phyloP scores from a whole-genome alignment of 2,888 invertebrate species.

The Thereva unica region DNA sequence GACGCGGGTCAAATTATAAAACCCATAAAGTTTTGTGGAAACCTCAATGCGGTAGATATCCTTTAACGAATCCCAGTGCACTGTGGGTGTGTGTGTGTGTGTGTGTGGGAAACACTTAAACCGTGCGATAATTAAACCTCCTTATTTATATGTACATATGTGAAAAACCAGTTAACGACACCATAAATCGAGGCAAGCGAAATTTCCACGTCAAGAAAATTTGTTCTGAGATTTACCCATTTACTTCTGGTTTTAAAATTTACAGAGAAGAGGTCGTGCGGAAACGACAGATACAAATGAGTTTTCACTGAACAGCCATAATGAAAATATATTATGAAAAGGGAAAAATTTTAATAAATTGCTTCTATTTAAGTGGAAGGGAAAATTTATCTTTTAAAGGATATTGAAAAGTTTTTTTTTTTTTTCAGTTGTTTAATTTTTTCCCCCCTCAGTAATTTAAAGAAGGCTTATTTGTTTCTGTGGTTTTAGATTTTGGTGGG shows the following conservation, averaged over 20 bases:
- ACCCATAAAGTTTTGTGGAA: too few species aligned
- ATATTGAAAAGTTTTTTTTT: too few species aligned
- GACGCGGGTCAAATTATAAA: too few species aligned
- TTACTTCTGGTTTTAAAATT: not conserved
- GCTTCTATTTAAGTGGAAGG: conserved; percentile 12
- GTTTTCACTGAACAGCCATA: not conserved
- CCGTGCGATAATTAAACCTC: conserved; percentile 26
- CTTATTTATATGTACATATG: not conserved
- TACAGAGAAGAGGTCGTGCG: conserved; percentile 1
- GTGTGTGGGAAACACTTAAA: conserved; percentile 8
- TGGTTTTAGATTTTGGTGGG: too few species aligned
- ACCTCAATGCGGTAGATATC: too few species aligned
- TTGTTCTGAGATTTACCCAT: conserved; percentile 8
- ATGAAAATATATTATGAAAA: conserved; percentile 12
- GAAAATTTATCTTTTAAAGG: too few species aligned
- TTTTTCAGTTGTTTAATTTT: too few species aligned
- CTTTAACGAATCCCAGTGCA: too few species aligned
- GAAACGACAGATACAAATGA: conserved; percentile 30
- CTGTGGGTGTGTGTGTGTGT: too few species aligned
- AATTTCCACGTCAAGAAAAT: conserved; percentile 22
- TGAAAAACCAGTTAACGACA: conserved; percentile 2
- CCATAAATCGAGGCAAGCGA: conserved; percentile 12
- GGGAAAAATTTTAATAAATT: conserved; percentile 24
- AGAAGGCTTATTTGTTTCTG: too few species aligned
- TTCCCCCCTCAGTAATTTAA: too few species aligned